Evolutionary conservation across 92 coral and sea anemone species (phyloP).

Genomic region (Epizoanthus fatuus): DNA sequence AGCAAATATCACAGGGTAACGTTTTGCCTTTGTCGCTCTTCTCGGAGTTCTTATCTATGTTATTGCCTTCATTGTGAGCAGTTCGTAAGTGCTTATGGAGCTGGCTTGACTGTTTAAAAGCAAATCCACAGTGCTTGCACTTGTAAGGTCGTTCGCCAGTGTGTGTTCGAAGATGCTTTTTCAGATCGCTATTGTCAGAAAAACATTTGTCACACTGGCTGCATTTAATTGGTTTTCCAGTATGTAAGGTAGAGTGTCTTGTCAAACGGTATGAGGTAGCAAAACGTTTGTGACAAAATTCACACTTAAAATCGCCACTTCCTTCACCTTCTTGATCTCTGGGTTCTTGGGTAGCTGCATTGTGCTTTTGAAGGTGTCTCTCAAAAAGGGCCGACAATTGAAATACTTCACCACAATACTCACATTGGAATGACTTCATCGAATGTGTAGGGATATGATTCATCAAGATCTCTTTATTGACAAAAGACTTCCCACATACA

Average conservation of each 20-base stretch:
- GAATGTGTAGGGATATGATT: slow-evolving; percentile 19
- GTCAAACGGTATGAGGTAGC: slow-evolving; percentile 11
- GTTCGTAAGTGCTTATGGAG: slow-evolving; percentile 25
- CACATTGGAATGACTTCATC: slow-evolving; percentile 14
- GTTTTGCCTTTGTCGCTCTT: neutral
- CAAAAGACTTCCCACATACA: neutral
- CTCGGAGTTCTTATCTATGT: neutral
- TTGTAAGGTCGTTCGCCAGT: slow-evolving; percentile 42
- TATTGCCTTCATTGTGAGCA: slow-evolving; percentile 1
- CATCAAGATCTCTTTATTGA: neutral
- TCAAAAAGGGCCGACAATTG: slow-evolving; percentile 21
- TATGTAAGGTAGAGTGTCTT: slow-evolving; percentile 6
- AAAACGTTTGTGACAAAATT: slow-evolving; percentile 12
- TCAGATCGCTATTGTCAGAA: slow-evolving; percentile 23
- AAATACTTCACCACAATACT: slow-evolving; percentile 15
- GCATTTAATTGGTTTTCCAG: slow-evolving; percentile 16
- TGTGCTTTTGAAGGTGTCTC: slow-evolving; percentile 3
- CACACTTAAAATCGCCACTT: slow-evolving; percentile 4
- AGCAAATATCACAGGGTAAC: slow-evolving; percentile 23
- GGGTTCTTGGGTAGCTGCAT: neutral
- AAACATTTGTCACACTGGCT: slow-evolving; percentile 15
- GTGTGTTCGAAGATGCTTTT: slow-evolving; percentile 36
- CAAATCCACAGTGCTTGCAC: slow-evolving; percentile 14
- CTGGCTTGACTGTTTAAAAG: slow-evolving; percentile 41
- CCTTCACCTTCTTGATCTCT: neutral